Evolutionary conservation across 1,140 invertebrate species (phyloP).

Genomic region (Drosophila eugracilis): DNA sequence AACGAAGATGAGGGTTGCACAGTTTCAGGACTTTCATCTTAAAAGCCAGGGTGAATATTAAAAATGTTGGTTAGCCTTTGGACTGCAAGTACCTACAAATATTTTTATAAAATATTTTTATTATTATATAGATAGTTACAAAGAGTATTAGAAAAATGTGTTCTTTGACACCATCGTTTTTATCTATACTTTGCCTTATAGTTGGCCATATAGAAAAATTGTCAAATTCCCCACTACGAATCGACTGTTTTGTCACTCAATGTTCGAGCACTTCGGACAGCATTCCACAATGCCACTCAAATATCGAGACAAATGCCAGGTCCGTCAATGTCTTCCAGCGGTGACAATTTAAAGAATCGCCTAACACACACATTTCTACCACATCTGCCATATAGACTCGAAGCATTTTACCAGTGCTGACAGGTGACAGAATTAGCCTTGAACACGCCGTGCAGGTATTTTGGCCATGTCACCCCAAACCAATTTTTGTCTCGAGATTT

Average conservation of each 20-base stretch:
- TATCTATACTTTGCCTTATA: background rate
- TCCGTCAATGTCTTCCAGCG: conserved; percentile 58
- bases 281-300: conserved; percentile 27
- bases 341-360: conserved; percentile 76
- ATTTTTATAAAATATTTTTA: no score
- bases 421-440: conserved; percentile 83
- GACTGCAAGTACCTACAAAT: background rate
- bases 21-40: background rate
- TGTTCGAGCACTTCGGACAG: background rate
- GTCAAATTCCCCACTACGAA: background rate
- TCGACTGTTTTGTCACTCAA: background rate
- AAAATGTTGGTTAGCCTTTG: background rate
- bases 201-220: background rate
- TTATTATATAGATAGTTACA: background rate
- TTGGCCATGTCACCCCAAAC: conserved; percentile 26
- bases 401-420: conserved; percentile 55
- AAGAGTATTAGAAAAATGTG: background rate
- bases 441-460: conserved; percentile 46
- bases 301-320: conserved; percentile 28
- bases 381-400: background rate
- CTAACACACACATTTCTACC: conserved; percentile 24
- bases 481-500: conserved; percentile 10
- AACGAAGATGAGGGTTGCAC: background rate
- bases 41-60: background rate
- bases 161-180: no score